Conservation (phyloP, 2,797 vertebrate genomes). For the Epinephelus awoara region DNA sequence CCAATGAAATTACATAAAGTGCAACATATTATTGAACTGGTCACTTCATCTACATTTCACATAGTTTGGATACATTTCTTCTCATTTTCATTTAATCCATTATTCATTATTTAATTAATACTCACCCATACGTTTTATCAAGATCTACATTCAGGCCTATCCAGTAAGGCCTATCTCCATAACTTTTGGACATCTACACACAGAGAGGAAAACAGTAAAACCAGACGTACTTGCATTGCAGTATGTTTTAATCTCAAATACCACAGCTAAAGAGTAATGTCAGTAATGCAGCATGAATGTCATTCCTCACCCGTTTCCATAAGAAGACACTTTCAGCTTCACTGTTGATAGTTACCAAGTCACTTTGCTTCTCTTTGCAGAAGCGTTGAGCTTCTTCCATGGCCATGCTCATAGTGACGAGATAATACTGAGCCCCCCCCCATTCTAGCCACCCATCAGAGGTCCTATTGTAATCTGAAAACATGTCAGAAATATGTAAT, state of each 20-base stretch:
- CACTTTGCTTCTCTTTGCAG: slow-evolving; percentile 84
- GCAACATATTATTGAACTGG: neutral
- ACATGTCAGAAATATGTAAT: slow-evolving; percentile 20
- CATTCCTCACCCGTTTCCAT: slow-evolving; percentile 75
- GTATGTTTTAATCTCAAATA: neutral
- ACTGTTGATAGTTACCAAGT: slow-evolving; percentile 75
- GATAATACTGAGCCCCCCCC: slow-evolving; percentile 88
- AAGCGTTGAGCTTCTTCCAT: slow-evolving; percentile 87
- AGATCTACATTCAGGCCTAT: slow-evolving; percentile 71
- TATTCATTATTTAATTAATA: slow-evolving; percentile 28
- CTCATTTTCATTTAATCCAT: neutral
- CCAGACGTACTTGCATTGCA: neutral
- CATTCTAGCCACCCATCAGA: slow-evolving; percentile 90
- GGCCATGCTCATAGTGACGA: slow-evolving; percentile 61
- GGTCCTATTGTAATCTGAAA: slow-evolving; percentile 84
- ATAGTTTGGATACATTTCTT: neutral
- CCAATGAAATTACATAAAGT: neutral
- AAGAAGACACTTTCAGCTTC: slow-evolving; percentile 87
- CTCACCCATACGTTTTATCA: slow-evolving; percentile 88
- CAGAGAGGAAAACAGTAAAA: neutral
- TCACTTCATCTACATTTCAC: neutral
- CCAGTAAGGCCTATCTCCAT: slow-evolving; percentile 51
- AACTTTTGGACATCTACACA: neutral
- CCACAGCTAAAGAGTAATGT: neutral
- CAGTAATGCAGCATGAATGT: neutral